phyloP scores from a whole-genome alignment of 2,888 invertebrate species.

The Sarcophaga carnaria region DNA sequence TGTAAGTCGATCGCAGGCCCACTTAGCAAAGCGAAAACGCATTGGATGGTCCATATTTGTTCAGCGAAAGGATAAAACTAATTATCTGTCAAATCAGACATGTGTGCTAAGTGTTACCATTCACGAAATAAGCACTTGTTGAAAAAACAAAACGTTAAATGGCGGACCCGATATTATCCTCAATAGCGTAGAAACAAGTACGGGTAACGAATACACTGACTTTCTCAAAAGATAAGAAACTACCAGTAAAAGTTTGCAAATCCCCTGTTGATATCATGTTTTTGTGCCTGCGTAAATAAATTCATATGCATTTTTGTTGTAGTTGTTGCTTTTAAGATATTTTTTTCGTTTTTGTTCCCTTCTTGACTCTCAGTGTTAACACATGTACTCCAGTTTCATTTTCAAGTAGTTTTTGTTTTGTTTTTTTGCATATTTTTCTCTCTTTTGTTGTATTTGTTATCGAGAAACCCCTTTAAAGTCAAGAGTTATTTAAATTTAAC shows the following conservation, averaged over 20 bases:
- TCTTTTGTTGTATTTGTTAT: conserved; percentile 11
- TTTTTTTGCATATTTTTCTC: neutral
- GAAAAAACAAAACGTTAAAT: too few relatives aligned
- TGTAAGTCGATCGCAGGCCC: too few relatives aligned
- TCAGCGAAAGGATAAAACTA: too few relatives aligned
- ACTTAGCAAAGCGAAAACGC: too few relatives aligned
- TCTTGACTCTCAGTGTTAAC: conserved; percentile 24
- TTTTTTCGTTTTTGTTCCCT: neutral
- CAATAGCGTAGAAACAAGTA: too few relatives aligned
- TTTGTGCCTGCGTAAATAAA: neutral
- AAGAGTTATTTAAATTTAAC: conserved; percentile 45
- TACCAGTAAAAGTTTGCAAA: conserved; percentile 31
- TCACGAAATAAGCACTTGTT: too few relatives aligned
- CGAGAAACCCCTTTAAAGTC: conserved; percentile 43
- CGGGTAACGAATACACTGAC: too few relatives aligned
- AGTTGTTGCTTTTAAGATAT: neutral
- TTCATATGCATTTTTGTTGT: neutral
- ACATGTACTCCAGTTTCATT: conserved; percentile 13
- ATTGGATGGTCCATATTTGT: too few relatives aligned
- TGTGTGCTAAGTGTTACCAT: too few relatives aligned
- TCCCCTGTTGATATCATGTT: conserved; percentile 2
- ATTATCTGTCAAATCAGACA: too few relatives aligned
- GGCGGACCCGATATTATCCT: too few relatives aligned
- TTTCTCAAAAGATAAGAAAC: too few relatives aligned
- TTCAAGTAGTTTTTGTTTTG: neutral